Conservation (phyloP, 1,140 invertebrate genomes). For the Drosophila quadrilineata region DNA sequence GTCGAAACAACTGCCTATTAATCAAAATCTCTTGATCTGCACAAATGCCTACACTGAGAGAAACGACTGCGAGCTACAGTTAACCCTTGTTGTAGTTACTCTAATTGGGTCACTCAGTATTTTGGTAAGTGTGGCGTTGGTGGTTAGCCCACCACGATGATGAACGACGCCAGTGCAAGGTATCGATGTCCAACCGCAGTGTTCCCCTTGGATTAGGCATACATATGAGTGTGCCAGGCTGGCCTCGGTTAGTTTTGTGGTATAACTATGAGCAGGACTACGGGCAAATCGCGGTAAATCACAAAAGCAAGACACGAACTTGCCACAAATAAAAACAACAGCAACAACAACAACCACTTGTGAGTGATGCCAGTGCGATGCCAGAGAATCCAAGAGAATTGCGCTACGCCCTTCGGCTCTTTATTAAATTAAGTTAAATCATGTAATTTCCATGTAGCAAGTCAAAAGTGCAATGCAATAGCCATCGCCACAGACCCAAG, state of each 20-base stretch:
- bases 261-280: slow-evolving; percentile 19
- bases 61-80: slow-evolving; percentile 11
- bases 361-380: slow-evolving; percentile 13
- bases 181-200: slow-evolving; percentile 39
- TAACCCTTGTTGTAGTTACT: neutral
- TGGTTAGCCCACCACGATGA: slow-evolving; percentile 69
- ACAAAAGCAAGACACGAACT: slow-evolving; percentile 68
- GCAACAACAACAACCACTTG: slow-evolving; percentile 9
- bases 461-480: slow-evolving; percentile 72
- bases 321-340: slow-evolving; percentile 17
- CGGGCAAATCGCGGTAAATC: slow-evolving; percentile 61
- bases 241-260: neutral
- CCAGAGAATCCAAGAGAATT: slow-evolving; percentile 13
- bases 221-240: neutral
- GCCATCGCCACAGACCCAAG: slow-evolving; percentile 30
- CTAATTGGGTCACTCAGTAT: slow-evolving; percentile 42
- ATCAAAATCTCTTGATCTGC: slow-evolving; percentile 79
- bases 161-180: slow-evolving; percentile 34
- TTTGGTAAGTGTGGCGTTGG: slow-evolving; percentile 61
- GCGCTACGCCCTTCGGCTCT: slow-evolving; percentile 68
- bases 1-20: slow-evolving; percentile 70
- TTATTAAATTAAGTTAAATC: slow-evolving; percentile 80
- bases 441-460: slow-evolving; percentile 75
- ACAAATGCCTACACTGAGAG: slow-evolving; percentile 62
- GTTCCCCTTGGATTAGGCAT: slow-evolving; percentile 15